Conservation (phyloP, 2,113 vertebrate genomes). For the Daboia siamensis region DNA sequence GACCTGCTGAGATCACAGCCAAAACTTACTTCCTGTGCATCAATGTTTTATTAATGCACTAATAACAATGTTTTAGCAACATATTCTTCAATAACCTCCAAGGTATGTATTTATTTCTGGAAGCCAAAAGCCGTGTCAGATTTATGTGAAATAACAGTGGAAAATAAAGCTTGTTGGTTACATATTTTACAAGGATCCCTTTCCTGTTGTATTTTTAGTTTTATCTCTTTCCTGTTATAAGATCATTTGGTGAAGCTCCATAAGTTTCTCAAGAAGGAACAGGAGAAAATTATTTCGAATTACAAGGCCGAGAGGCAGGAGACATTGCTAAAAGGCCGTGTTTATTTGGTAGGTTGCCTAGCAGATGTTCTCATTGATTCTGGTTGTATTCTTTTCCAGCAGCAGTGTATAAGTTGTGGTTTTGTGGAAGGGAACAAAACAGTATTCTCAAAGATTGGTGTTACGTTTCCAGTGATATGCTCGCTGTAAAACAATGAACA, state of each 20-base stretch:
- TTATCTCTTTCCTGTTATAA: background rate
- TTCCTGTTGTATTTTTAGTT: background rate
- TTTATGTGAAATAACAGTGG: background rate
- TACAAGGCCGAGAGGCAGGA: background rate
- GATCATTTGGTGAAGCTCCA: background rate
- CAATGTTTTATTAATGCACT: background rate
- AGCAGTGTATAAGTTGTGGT: no score
- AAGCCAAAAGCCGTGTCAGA: background rate
- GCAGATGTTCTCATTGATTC: background rate
- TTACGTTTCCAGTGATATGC: no score
- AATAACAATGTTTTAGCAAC: background rate
- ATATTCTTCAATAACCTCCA: background rate
- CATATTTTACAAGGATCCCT: background rate
- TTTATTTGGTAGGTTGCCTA: background rate
- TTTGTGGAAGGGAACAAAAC: no score
- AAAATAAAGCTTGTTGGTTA: background rate
- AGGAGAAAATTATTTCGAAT: background rate
- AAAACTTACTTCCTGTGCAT: background rate
- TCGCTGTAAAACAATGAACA: no score
- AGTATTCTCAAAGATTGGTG: no score
- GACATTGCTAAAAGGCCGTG: background rate
- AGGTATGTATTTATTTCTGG: background rate
- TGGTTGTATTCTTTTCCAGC: background rate
- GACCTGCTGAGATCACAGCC: background rate
- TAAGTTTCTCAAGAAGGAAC: background rate